These are phyloP conservation scores for Drosophila kepulauana DNA, from an alignment of 1,140 invertebrate genomes.

Conservation along the genomic window DNA sequence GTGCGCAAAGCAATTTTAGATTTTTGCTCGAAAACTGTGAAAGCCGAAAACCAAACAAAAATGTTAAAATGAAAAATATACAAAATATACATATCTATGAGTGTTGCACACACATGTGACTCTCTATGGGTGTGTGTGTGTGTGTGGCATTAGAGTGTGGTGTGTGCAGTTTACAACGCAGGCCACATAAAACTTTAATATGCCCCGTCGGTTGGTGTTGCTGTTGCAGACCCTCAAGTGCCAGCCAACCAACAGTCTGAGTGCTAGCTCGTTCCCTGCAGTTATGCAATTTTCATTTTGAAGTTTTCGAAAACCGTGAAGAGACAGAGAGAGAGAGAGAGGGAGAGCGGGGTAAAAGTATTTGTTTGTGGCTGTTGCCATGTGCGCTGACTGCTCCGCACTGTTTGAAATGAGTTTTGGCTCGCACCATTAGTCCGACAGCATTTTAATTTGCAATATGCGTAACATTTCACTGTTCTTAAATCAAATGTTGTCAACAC, in stretches of 20 bases:
- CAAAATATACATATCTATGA: constrained; percentile 46
- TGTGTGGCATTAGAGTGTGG: constrained; percentile 28
- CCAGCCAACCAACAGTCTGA: constrained; percentile 31
- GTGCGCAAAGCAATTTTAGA: constrained; percentile 49
- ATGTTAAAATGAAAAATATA: constrained; percentile 56
- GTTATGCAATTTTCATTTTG: constrained; percentile 74
- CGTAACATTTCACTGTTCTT: constrained; percentile 20
- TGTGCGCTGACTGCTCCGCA: neutral
- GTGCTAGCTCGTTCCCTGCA: constrained; percentile 32
- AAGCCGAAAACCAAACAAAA: constrained; percentile 70
- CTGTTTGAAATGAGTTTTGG: constrained; percentile 60
- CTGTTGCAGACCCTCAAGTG: constrained; percentile 31
- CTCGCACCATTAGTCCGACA: constrained; percentile 63
- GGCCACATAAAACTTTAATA: constrained; percentile 69
- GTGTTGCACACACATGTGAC: constrained; percentile 16
- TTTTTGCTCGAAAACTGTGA: constrained; percentile 19
- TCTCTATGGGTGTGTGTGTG: constrained; percentile 8
- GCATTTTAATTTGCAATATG: constrained; percentile 67
- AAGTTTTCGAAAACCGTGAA: constrained; percentile 50
- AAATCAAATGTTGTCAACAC: constrained; percentile 68
- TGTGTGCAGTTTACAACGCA: constrained; percentile 35
- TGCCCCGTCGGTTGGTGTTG: constrained; percentile 38
- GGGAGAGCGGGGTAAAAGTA: neutral
- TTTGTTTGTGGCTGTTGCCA: neutral
- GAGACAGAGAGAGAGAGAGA: neutral